A percentile compares a stretch with the other conserved stretches of the same genome.
Evolutionary conservation across 1,140 invertebrate genomes (phyloP).

Genomic region (Riptortus pedestris): DNA sequence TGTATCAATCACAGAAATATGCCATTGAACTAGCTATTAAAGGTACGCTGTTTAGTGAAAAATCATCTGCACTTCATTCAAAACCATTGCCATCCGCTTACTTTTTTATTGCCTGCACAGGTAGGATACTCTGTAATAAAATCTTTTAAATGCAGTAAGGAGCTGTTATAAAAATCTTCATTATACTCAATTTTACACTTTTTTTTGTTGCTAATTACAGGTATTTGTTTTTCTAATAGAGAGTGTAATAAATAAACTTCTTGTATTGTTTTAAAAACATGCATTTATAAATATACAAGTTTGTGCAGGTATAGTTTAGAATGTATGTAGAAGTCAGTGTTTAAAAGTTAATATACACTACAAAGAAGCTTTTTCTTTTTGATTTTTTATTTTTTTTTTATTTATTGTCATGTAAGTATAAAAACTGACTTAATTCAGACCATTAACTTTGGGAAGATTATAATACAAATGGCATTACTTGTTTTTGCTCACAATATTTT

Average conservation of each 20-base stretch:
- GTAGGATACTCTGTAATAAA: too few species aligned
- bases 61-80: background rate
- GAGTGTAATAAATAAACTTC: constrained; percentile 19
- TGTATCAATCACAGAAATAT: constrained; percentile 11
- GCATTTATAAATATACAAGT: constrained; percentile 20
- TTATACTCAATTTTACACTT: too few species aligned
- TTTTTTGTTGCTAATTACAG: too few species aligned
- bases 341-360: constrained; percentile 13
- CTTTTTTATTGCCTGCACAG: too few species aligned
- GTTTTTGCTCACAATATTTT: constrained; percentile 9
- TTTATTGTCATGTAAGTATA: constrained; percentile 22
- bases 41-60: background rate
- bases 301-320: constrained; percentile 21
- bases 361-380: background rate
- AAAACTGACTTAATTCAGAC: constrained; percentile 19
- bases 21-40: background rate
- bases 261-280: constrained; percentile 25
- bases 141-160: too few species aligned
- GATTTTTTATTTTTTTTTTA: constrained; percentile 11
- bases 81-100: too few species aligned
- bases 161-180: too few species aligned
- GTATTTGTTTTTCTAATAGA: constrained; percentile 15
- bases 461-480: constrained; percentile 13
- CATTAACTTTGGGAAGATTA: constrained; percentile 21
- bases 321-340: constrained; percentile 3